Conservation (phyloP, 2,888 invertebrate species). For the Cremastinae sp. region DNA sequence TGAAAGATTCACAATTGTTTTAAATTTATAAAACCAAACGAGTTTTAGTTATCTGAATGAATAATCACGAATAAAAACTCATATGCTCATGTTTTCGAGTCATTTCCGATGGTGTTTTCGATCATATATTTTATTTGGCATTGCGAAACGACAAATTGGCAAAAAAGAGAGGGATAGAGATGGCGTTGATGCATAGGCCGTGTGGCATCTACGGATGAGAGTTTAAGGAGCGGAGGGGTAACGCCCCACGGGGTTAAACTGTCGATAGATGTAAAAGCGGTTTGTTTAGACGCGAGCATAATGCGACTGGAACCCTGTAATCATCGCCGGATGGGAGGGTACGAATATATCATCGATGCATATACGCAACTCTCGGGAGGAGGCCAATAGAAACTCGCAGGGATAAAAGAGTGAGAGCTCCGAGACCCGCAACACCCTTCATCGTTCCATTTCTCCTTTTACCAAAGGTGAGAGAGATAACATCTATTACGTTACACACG, state of each 20-base stretch:
- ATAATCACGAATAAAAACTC: too few species aligned
- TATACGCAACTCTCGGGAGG: conserved; percentile 37
- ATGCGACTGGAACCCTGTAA: conserved; percentile 75
- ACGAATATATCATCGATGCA: conserved; percentile 71
- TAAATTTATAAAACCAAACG: too few species aligned
- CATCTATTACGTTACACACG: conserved; percentile 28
- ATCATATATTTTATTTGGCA: too few species aligned
- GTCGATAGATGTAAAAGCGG: conserved; percentile 76
- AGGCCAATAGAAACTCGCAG: conserved; percentile 43
- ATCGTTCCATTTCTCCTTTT: conserved; percentile 10
- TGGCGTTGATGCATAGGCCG: neutral
- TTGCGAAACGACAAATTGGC: too few species aligned
- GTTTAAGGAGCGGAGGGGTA: conserved; percentile 49
- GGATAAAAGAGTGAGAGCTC: conserved; percentile 62
- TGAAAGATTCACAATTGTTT: too few species aligned
- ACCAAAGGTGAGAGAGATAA: conserved; percentile 47
- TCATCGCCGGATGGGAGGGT: conserved; percentile 75
- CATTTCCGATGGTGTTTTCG: too few species aligned
- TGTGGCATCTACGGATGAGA: conserved; percentile 34
- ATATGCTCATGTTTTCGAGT: too few species aligned
- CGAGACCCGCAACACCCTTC: conserved; percentile 46
- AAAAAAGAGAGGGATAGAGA: too few species aligned
- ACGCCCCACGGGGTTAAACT: conserved; percentile 74
- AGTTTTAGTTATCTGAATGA: too few species aligned
- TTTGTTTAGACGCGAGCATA: conserved; percentile 78